phyloP scores from a whole-genome alignment of 2,797 vertebrate genomes.

The Anguilla pacifica region DNA sequence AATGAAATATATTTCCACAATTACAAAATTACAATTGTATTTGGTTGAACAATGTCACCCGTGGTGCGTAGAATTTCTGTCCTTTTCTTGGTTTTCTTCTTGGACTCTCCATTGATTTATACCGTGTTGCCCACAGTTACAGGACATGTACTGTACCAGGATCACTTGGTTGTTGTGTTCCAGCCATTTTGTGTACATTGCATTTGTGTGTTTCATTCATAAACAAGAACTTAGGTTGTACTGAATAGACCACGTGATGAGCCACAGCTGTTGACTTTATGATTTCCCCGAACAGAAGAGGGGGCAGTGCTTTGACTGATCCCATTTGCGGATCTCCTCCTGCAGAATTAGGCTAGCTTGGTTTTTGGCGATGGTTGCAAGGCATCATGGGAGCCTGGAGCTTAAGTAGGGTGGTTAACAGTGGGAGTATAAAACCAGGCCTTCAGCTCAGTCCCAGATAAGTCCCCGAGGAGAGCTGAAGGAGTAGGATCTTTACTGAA shows the following conservation, averaged over 20 bases:
- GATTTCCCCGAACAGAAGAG: background rate
- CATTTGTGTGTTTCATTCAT: background rate
- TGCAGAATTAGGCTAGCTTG: slow-evolving; percentile 19
- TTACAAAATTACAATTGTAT: background rate
- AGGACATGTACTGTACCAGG: background rate
- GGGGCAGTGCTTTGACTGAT: slow-evolving; percentile 19
- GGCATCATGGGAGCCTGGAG: slow-evolving; percentile 40
- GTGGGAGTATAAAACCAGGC: slow-evolving; percentile 47
- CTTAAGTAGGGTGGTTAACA: slow-evolving; percentile 41
- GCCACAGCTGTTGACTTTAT: background rate
- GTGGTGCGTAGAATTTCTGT: background rate
- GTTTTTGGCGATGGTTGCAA: slow-evolving; percentile 33
- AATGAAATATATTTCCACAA: background rate
- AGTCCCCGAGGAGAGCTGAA: slow-evolving; percentile 18
- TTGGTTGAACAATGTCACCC: background rate
- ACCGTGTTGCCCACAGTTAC: background rate
- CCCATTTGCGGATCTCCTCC: slow-evolving; percentile 23
- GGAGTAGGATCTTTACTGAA: slow-evolving; percentile 51
- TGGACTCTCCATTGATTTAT: background rate
- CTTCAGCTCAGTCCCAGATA: slow-evolving; percentile 26
- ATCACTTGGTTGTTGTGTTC: background rate
- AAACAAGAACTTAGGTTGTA: background rate
- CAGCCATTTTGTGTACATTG: background rate
- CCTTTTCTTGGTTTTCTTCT: background rate
- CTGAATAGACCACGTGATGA: background rate